These are phyloP conservation scores for Cataglyphis altisquamis DNA, from an alignment of 2,888 invertebrate genomes.

Conservation along the genomic window DNA sequence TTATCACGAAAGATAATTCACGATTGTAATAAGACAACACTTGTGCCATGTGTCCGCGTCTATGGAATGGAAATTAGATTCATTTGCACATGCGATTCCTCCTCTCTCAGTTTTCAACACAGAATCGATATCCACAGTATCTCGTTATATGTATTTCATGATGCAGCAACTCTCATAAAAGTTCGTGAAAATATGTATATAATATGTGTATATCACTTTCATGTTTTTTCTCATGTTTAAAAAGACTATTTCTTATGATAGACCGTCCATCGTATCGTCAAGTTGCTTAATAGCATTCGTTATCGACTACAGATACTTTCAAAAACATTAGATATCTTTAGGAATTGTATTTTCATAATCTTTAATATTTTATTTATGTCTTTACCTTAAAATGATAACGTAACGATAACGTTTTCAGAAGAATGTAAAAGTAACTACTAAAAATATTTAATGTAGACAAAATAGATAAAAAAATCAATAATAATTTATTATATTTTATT, in stretches of 20 bases:
- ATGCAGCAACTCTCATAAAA: constrained; percentile 13
- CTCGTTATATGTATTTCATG: constrained; percentile 48
- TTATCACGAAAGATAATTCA: constrained; percentile 72
- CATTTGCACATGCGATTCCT: constrained; percentile 66
- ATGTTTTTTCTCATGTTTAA: background rate
- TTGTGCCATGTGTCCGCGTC: constrained; percentile 39
- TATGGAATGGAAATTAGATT: constrained; percentile 71
- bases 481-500: background rate
- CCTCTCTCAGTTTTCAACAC: constrained; percentile 54
- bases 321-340: background rate
- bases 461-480: background rate
- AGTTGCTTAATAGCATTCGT: background rate
- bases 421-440: background rate
- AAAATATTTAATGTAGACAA: background rate
- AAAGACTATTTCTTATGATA: no score
- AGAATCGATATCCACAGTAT: constrained; percentile 71
- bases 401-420: background rate
- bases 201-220: background rate
- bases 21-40: constrained; percentile 70
- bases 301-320: background rate
- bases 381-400: background rate
- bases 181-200: background rate
- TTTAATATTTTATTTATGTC: background rate
- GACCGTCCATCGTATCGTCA: no score
- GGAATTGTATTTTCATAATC: background rate